Evolutionary conservation across 2,113 vertebrate species (phyloP).

Genomic region (Trematocara nigrifrons): DNA sequence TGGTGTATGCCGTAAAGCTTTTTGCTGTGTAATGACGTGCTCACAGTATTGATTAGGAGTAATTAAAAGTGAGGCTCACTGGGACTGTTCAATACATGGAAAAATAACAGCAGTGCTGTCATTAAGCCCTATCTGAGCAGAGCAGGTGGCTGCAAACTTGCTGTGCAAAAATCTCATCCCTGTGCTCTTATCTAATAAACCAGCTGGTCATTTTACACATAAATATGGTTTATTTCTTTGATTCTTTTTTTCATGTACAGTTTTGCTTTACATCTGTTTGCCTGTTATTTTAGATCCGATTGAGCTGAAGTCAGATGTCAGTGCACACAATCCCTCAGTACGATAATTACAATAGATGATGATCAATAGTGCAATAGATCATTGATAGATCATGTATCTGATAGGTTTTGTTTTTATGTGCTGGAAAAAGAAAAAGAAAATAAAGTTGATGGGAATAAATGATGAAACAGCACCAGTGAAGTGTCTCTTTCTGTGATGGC

Average conservation of each 20-base stretch:
- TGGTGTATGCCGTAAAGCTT: neutral
- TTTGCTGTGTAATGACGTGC: slow-evolving; percentile 39
- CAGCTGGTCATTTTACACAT: neutral
- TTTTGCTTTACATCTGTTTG: neutral
- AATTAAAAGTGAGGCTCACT: slow-evolving; percentile 59
- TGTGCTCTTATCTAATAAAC: neutral
- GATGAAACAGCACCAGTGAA: neutral
- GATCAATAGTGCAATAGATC: neutral
- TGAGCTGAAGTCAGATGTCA: slow-evolving; percentile 18
- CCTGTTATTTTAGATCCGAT: neutral
- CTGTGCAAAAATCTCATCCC: slow-evolving; percentile 7
- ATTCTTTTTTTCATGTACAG: neutral
- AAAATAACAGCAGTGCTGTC: slow-evolving; percentile 39
- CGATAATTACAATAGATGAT: neutral
- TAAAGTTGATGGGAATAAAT: slow-evolving; percentile 35
- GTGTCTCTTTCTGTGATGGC: slow-evolving; percentile 22
- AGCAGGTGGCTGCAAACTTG: slow-evolving; percentile 14
- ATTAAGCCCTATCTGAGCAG: slow-evolving; percentile 32
- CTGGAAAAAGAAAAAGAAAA: slow-evolving; percentile 27
- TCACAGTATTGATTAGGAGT: slow-evolving; percentile 56
- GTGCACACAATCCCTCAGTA: neutral
- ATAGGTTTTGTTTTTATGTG: slow-evolving; percentile 36
- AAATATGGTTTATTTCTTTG: neutral
- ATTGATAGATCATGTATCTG: neutral
- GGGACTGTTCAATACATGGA: slow-evolving; percentile 63